Percentiles rank a stretch among this genome's conserved stretches.
phyloP scores from a whole-genome alignment of 2,113 vertebrate species.

The Callipepla californica region DNA sequence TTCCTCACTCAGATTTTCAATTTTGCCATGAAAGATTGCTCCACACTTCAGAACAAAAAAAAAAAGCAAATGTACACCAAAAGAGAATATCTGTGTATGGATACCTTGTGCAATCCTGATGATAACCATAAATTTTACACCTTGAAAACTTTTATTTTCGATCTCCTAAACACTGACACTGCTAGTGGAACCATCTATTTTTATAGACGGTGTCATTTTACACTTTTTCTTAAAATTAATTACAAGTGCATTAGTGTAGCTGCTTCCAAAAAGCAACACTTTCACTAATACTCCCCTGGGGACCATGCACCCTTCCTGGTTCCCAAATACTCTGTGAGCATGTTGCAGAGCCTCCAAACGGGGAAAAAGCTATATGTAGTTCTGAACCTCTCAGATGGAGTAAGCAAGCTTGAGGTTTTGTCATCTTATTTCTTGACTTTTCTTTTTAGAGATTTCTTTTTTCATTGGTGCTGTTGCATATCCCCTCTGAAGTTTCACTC shows the following conservation, averaged over 20 bases:
- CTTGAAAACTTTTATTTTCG: background rate
- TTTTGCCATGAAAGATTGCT: background rate
- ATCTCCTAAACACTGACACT: background rate
- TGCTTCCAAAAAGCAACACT: constrained; percentile 16
- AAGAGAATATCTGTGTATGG: background rate
- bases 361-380: background rate
- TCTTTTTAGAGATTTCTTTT: background rate
- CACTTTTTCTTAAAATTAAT: constrained; percentile 38
- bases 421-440: constrained; percentile 13
- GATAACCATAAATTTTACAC: background rate
- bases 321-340: background rate
- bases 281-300: constrained; percentile 36
- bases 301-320: background rate
- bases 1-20: background rate
- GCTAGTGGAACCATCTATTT: constrained; percentile 10
- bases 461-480: background rate
- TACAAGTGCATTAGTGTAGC: background rate
- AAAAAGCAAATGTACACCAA: background rate
- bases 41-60: background rate
- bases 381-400: background rate
- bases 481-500: constrained; percentile 17
- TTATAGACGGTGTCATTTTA: constrained; percentile 52
- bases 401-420: background rate
- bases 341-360: constrained; percentile 12
- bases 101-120: background rate